Conservation (phyloP, 2,888 invertebrate genomes). For the Amorpha juglandis region DNA sequence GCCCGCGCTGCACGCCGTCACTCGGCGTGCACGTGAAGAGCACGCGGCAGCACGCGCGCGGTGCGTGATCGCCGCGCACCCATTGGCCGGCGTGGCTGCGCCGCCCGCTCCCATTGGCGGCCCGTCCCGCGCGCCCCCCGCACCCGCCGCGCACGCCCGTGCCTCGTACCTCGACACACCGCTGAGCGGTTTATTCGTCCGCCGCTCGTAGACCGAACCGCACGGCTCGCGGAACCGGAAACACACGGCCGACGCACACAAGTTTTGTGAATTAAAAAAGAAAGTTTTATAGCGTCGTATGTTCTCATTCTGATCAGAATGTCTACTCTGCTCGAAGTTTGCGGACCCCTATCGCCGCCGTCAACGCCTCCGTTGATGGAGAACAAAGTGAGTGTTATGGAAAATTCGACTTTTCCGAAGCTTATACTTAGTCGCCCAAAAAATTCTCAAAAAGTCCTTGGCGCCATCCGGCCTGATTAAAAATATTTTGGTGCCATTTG, state of each 20-base stretch:
- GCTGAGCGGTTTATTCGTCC: constrained; percentile 80
- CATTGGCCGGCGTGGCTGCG: constrained; percentile 88
- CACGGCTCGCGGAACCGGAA: constrained; percentile 69
- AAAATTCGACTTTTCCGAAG: constrained; percentile 40
- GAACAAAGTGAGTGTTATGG: constrained; percentile 77
- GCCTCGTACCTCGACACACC: constrained; percentile 75
- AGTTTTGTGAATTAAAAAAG: constrained; percentile 80
- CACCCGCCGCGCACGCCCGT: constrained; percentile 87
- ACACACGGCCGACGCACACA: constrained; percentile 57
- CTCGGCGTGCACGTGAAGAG: constrained; percentile 93
- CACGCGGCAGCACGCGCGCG: constrained; percentile 90
- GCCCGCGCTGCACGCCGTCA: constrained; percentile 89
- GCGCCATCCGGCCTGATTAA: background rate
- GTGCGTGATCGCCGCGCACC: constrained; percentile 86
- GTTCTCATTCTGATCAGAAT: constrained; percentile 64
- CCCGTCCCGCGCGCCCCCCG: constrained; percentile 81
- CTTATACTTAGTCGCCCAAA: constrained; percentile 28
- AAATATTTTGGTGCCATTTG: constrained; percentile 50
- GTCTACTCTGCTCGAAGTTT: constrained; percentile 77
- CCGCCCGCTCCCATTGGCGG: constrained; percentile 87
- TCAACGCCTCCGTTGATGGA: constrained; percentile 88
- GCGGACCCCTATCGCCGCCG: constrained; percentile 87
- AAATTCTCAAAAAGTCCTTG: constrained; percentile 21
- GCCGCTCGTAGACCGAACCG: constrained; percentile 71
- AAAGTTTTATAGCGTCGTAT: constrained; percentile 73